Conservation (phyloP, 2,797 vertebrate species). For the Dromococcyx pavoninus region DNA sequence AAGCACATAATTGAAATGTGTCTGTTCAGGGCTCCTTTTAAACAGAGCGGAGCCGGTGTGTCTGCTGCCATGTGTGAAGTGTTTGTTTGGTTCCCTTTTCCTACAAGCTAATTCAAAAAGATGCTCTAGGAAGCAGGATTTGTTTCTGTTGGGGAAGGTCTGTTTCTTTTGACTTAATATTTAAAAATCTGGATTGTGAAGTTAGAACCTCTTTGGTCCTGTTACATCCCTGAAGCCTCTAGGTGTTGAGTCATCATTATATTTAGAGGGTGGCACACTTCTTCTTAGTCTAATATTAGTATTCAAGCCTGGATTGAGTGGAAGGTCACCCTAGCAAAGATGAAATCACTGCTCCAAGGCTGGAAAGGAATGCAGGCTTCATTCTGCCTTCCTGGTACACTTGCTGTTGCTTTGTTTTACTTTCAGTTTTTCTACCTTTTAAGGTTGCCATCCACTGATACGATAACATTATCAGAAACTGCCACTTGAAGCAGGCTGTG, state of each 20-base stretch:
- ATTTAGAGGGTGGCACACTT: conserved; percentile 76
- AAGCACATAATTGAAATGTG: neutral
- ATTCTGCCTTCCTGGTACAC: conserved; percentile 42
- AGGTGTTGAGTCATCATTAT: conserved; percentile 80
- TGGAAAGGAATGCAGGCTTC: conserved; percentile 60
- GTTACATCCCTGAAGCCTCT: conserved; percentile 74
- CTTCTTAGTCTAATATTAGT: conserved; percentile 80
- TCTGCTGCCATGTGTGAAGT: neutral
- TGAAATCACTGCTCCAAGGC: conserved; percentile 69
- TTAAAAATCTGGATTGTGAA: conserved; percentile 46
- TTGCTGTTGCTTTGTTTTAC: conserved; percentile 56
- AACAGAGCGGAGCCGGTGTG: neutral
- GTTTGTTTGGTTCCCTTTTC: conserved; percentile 5
- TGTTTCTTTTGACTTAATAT: conserved; percentile 49
- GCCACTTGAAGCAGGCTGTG: neutral
- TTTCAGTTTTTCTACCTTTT: conserved; percentile 67
- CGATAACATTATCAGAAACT: neutral
- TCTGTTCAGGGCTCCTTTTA: conserved; percentile 4
- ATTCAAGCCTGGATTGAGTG: conserved; percentile 63
- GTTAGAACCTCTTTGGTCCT: conserved; percentile 69
- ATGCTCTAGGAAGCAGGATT: neutral
- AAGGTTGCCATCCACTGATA: neutral
- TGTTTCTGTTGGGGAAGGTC: conserved; percentile 36
- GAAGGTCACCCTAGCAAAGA: conserved; percentile 75
- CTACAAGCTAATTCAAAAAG: neutral